phyloP scores from a whole-genome alignment of 1,140 invertebrate species.

The Drosophila yakuba region DNA sequence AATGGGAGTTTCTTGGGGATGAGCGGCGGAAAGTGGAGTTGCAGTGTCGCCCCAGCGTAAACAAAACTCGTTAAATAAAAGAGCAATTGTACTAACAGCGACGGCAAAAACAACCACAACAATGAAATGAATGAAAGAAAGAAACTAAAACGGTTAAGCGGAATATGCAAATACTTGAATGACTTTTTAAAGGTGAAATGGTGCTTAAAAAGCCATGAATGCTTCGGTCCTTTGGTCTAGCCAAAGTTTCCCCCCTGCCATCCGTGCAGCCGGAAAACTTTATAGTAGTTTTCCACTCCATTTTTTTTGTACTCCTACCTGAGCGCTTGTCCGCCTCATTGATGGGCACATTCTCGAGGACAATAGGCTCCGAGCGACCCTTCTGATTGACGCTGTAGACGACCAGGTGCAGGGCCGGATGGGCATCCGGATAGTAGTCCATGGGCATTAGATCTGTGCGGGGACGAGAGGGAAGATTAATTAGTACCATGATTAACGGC shows the following conservation, averaged over 20 bases:
- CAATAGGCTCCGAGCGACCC: constrained; percentile 91
- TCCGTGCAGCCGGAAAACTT: constrained; percentile 43
- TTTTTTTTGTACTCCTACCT: constrained; percentile 86
- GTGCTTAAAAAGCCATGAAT: constrained; percentile 83
- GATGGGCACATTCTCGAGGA: constrained; percentile 93
- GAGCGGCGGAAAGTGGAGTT: constrained; percentile 30
- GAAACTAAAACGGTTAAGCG: constrained; percentile 81
- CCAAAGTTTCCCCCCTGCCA: constrained; percentile 7
- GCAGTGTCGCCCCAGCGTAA: constrained; percentile 66
- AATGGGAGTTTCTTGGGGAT: neutral
- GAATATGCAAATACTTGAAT: constrained; percentile 84
- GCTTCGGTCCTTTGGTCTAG: constrained; percentile 19
- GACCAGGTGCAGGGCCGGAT: constrained; percentile 89
- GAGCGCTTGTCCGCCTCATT: constrained; percentile 94
- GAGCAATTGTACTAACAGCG: constrained; percentile 79
- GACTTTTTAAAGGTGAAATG: constrained; percentile 84
- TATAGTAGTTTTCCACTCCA: constrained; percentile 33
- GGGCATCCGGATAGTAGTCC: constrained; percentile 84
- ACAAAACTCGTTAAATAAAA: constrained; percentile 84
- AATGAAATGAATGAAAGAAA: constrained; percentile 39
- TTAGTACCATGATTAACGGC: constrained; percentile 3
- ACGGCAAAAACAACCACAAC: constrained; percentile 27
- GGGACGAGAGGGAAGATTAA: neutral
- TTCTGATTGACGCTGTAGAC: constrained; percentile 95
- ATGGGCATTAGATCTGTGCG: constrained; percentile 79